These are phyloP conservation scores for Atta cephalotes DNA, from an alignment of 1,140 invertebrate genomes.

Conservation along the genomic window DNA sequence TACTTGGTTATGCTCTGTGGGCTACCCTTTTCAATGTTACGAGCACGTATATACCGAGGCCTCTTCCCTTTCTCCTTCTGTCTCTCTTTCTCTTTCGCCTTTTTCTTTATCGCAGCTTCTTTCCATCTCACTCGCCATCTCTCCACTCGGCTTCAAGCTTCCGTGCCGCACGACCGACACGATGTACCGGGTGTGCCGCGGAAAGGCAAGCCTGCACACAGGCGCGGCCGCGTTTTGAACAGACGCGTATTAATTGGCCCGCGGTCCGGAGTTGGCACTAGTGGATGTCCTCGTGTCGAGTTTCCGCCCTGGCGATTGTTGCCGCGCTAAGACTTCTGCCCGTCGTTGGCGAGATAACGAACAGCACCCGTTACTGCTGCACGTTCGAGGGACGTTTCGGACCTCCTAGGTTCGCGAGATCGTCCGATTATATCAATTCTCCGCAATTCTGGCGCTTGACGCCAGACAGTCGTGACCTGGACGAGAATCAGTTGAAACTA, in stretches of 20 bases:
- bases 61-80: conserved; percentile 11
- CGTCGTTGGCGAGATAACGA: conserved; percentile 69
- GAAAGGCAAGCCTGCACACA: conserved; percentile 51
- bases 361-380: conserved; percentile 58
- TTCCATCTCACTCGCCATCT: conserved; percentile 65
- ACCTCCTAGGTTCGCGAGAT: conserved; percentile 75
- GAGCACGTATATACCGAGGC: conserved; percentile 29
- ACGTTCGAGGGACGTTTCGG: conserved; percentile 39
- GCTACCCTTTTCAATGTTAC: conserved; percentile 80
- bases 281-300: conserved; percentile 84
- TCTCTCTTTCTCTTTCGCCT: not conserved
- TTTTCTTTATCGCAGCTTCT: conserved; percentile 30
- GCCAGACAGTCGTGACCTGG: conserved; percentile 34
- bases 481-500: conserved; percentile 13
- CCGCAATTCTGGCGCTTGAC: conserved; percentile 52
- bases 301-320: conserved; percentile 82
- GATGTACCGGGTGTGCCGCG: conserved; percentile 57
- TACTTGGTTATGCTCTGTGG: conserved; percentile 80
- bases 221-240: conserved; percentile 76
- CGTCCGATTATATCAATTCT: conserved; percentile 51
- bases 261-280: conserved; percentile 80
- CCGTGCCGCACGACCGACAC: conserved; percentile 60
- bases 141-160: conserved; percentile 41
- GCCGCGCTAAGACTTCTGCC: conserved; percentile 59
- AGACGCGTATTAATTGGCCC: conserved; percentile 84